Percentiles rank a stretch among this genome's conserved stretches.
Conservation (phyloP, 2,113 vertebrate genomes). For the Ceyx melanurus region DNA sequence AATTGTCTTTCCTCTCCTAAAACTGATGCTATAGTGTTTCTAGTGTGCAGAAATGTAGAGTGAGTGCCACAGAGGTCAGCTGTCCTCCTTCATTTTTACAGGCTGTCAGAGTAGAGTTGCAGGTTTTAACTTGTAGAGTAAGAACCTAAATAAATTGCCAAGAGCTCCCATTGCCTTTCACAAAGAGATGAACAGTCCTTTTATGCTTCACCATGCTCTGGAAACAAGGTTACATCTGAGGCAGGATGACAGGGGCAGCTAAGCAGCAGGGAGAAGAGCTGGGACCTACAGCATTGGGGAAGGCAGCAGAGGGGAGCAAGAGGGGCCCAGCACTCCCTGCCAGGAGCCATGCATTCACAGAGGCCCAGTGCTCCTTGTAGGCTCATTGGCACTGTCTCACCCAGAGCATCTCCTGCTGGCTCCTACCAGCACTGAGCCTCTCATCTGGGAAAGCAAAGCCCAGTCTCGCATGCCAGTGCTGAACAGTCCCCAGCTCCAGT, state of each 20-base stretch:
- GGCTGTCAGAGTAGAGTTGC: background rate
- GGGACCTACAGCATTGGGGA: conserved; percentile 1
- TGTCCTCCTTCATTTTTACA: conserved; percentile 20
- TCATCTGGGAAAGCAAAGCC: conserved; percentile 46
- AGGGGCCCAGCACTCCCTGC: background rate
- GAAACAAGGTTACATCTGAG: conserved; percentile 37
- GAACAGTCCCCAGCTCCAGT: conserved; percentile 8
- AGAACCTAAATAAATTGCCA: conserved; percentile 21
- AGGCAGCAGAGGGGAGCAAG: background rate
- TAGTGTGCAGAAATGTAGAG: background rate
- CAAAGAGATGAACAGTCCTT: conserved; percentile 7
- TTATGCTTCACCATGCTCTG: conserved; percentile 17
- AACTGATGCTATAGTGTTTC: conserved; percentile 9
- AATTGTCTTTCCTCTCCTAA: background rate
- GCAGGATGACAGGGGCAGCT: background rate
- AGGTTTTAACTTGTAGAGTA: conserved; percentile 19
- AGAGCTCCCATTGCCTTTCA: conserved; percentile 16
- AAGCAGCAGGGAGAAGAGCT: background rate
- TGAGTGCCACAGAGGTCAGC: background rate
- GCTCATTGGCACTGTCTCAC: background rate
- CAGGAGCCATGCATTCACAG: background rate
- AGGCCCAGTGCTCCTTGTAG: background rate
- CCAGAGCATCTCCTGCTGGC: conserved; percentile 22
- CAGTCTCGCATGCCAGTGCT: conserved; percentile 23
- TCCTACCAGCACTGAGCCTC: conserved; percentile 4